A percentile compares a stretch with the other conserved stretches of the same genome.
Evolutionary conservation across 2,888 invertebrate species (phyloP).

Genomic region (Dasysyrphus albostriatus): DNA sequence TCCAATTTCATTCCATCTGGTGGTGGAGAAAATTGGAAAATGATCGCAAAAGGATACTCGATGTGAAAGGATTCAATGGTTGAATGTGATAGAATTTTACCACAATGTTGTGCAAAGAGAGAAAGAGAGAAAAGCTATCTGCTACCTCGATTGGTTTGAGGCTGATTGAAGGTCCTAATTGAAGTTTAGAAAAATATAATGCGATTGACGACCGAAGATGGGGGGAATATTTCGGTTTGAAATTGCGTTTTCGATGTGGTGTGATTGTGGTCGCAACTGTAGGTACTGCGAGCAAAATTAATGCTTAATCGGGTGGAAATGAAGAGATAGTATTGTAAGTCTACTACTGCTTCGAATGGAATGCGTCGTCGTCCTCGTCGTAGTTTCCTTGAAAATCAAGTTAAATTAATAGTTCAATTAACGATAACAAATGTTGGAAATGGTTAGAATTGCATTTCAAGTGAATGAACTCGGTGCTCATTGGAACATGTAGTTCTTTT

Average conservation of each 20-base stretch:
- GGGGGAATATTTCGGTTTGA: constrained; percentile 24
- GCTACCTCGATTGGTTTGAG: constrained; percentile 58
- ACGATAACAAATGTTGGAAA: constrained; percentile 22
- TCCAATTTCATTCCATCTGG: constrained; percentile 75
- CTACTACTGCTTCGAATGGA: neutral
- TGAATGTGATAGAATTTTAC: constrained; percentile 69
- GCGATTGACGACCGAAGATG: constrained; percentile 35
- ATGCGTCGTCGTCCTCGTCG: neutral
- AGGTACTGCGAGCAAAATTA: constrained; percentile 11
- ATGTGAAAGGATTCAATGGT: constrained; percentile 73
- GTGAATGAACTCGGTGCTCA: constrained; percentile 12
- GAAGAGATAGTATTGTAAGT: constrained; percentile 25
- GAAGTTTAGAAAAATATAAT: constrained; percentile 70
- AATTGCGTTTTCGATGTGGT: constrained; percentile 19
- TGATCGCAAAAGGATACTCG: constrained; percentile 72
- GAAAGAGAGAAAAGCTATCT: neutral
- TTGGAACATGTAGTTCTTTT: constrained; percentile 2
- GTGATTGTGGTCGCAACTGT: neutral
- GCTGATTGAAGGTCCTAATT: constrained; percentile 73
- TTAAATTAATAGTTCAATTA: constrained; percentile 41
- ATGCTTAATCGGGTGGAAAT: constrained; percentile 62
- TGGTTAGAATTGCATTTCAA: neutral
- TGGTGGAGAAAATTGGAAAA: constrained; percentile 75
- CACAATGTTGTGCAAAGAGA: neutral
- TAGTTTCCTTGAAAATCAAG: constrained; percentile 7